These are phyloP conservation scores for Lycaena phlaeas DNA, from an alignment of 2,888 invertebrate species.

Conservation along the genomic window DNA sequence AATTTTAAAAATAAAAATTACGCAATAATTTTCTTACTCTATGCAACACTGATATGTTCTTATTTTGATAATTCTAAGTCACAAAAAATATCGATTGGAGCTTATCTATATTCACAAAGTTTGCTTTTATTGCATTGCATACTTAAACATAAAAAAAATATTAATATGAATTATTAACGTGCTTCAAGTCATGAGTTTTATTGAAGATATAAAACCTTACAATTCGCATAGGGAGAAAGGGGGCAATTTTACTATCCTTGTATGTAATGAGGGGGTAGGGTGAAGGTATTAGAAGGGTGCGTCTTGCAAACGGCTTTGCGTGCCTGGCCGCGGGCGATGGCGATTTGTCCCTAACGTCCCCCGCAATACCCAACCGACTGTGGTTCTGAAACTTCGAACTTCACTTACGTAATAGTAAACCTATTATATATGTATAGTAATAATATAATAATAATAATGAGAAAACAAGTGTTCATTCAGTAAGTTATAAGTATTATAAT, in stretches of 20 bases:
- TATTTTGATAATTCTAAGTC: no score
- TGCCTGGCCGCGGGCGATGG: slow-evolving; percentile 57
- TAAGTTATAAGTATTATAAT: no score
- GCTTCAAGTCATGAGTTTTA: slow-evolving; percentile 31
- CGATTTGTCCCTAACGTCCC: slow-evolving; percentile 62
- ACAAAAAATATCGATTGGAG: no score
- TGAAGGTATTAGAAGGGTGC: slow-evolving; percentile 59
- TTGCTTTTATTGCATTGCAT: no score
- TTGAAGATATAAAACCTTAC: slow-evolving; percentile 62
- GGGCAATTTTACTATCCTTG: slow-evolving; percentile 55
- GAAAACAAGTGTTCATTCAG: no score
- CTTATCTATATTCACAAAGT: no score
- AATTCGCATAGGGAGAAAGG: slow-evolving; percentile 34
- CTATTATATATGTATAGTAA: neutral
- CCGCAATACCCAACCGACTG: slow-evolving; percentile 37
- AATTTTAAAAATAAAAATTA: no score
- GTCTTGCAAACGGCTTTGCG: slow-evolving; percentile 66
- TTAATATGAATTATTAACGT: slow-evolving; percentile 1
- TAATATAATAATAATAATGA: no score
- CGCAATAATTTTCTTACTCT: no score
- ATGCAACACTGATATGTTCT: no score
- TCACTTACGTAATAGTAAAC: neutral
- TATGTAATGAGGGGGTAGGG: slow-evolving; percentile 57
- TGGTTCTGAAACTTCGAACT: slow-evolving; percentile 28
- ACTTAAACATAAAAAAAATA: no score